These are phyloP conservation scores for Myxocyprinus asiaticus DNA, from an alignment of 2,113 vertebrate genomes.

Conservation along the genomic window DNA sequence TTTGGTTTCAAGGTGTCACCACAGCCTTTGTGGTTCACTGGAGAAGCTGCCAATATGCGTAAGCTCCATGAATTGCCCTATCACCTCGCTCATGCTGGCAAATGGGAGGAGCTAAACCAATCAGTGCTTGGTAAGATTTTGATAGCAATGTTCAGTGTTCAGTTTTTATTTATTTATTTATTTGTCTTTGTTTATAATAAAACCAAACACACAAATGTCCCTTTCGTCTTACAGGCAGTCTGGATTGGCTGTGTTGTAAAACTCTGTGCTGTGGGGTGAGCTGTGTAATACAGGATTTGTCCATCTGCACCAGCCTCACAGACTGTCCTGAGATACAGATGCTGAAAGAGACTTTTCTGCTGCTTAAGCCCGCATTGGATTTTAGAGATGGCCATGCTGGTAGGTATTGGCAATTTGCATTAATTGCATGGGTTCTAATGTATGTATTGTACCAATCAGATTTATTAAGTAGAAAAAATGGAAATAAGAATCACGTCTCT, in stretches of 20 bases:
- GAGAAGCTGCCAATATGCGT: constrained; percentile 72
- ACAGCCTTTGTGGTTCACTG: constrained; percentile 82
- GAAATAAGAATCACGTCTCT: too few relatives aligned
- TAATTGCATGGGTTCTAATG: too few relatives aligned
- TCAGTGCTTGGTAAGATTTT: constrained; percentile 76
- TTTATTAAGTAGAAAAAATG: not conserved
- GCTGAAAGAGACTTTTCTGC: constrained; percentile 72
- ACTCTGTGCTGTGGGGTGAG: constrained; percentile 68
- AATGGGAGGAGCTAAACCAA: constrained; percentile 71
- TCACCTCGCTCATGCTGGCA: constrained; percentile 72
- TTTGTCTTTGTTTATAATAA: not conserved
- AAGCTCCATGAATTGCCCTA: constrained; percentile 80
- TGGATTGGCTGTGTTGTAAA: constrained; percentile 81
- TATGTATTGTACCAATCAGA: not conserved
- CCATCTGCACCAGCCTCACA: constrained; percentile 64
- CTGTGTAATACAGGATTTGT: constrained; percentile 76
- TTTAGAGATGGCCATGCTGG: constrained; percentile 67
- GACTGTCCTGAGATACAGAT: constrained; percentile 72
- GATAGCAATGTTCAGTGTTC: not conserved
- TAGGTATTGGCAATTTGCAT: constrained; percentile 46
- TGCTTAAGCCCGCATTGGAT: constrained; percentile 73
- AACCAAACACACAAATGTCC: not conserved
- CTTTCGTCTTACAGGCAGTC: constrained; percentile 69
- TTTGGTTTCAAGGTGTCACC: constrained; percentile 68
- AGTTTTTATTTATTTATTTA: too few relatives aligned